Evolutionary conservation across 2,888 invertebrate species (phyloP).

Genomic region (Oxycera nigricornis): DNA sequence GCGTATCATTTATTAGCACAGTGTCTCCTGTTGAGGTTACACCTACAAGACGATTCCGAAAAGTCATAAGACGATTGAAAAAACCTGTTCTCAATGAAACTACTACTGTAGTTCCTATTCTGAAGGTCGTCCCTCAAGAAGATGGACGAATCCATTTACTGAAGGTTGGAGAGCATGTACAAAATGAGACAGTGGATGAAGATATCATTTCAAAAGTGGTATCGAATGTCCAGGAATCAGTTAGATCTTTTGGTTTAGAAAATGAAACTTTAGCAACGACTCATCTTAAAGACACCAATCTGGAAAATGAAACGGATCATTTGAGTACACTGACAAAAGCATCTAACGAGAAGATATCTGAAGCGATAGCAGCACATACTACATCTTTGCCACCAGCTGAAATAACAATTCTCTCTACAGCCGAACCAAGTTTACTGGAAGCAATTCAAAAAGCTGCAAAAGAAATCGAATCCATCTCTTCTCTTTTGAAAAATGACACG

Average conservation of each 20-base stretch:
- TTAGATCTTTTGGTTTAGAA: not conserved
- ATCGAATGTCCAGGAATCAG: not conserved
- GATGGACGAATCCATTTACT: conserved; percentile 4
- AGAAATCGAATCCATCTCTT: not conserved
- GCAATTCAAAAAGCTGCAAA: not conserved
- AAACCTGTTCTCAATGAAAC: conserved; percentile 49
- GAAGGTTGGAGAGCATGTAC: not conserved
- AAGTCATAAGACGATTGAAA: conserved; percentile 54
- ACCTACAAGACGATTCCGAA: conserved; percentile 55
- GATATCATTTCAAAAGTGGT: not conserved
- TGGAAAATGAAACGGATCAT: not conserved
- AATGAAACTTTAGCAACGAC: not conserved
- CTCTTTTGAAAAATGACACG: not conserved
- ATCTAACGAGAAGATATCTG: too few species aligned
- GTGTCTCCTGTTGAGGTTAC: conserved; percentile 41
- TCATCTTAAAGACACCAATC: not conserved
- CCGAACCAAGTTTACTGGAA: not conserved
- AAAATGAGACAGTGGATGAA: not conserved
- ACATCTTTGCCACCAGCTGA: not conserved
- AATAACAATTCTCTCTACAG: not conserved
- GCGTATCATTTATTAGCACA: conserved; percentile 42
- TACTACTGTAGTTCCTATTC: not conserved
- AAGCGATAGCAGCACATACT: too few species aligned
- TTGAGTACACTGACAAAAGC: too few species aligned
- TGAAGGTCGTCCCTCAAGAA: not conserved